Percentiles rank a stretch among this genome's conserved stretches.
phyloP scores from a whole-genome alignment of 2,113 vertebrate genomes.

The Amazona guildingii region DNA sequence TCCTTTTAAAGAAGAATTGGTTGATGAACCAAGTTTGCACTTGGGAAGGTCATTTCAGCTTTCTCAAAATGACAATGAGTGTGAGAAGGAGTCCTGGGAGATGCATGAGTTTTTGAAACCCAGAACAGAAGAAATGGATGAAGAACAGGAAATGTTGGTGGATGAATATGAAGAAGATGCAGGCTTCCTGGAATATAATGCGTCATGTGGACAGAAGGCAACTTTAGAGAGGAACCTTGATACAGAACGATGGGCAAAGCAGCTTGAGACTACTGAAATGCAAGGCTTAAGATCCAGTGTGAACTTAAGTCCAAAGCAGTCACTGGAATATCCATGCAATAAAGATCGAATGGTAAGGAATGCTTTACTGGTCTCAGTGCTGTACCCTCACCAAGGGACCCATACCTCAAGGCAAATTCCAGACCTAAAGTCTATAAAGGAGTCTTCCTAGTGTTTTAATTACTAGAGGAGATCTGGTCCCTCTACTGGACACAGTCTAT shows the following conservation, averaged over 20 bases:
- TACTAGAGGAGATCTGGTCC: not conserved
- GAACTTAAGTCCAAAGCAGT: not conserved
- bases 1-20: slow-evolving; percentile 75
- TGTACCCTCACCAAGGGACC: not conserved
- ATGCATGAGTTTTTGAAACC: slow-evolving; percentile 72
- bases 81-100: slow-evolving; percentile 75
- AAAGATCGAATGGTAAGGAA: slow-evolving; percentile 45
- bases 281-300: not conserved
- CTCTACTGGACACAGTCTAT: not conserved
- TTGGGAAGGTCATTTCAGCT: slow-evolving; percentile 77
- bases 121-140: not conserved
- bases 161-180: slow-evolving; percentile 76
- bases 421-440: not conserved
- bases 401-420: not conserved
- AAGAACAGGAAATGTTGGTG: slow-evolving; percentile 83
- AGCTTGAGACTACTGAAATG: not conserved
- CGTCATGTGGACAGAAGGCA: not conserved
- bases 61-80: slow-evolving; percentile 51
- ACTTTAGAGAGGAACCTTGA: not conserved
- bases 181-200: not conserved
- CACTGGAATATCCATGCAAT: not conserved
- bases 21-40: slow-evolving; percentile 81
- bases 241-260: slow-evolving; percentile 26
- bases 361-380: not conserved
- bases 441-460: not conserved